Evolutionary conservation across 2,113 vertebrate species (phyloP), one percentile per base, ranked within the genome.

Genomic region (Cavia aperea): DNA sequence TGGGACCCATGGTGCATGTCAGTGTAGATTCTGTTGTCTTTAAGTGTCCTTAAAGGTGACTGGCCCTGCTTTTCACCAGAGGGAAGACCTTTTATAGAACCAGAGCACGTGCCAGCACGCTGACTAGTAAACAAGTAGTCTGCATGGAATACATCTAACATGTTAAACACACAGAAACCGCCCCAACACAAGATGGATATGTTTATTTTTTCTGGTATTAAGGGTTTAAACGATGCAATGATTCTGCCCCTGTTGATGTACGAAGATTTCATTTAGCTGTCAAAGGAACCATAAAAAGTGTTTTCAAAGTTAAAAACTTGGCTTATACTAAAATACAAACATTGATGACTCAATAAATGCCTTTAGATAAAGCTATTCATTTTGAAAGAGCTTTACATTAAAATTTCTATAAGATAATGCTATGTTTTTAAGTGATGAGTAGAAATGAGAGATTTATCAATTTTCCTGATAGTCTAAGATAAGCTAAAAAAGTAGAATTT

Each of bases 361-460:
- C 75, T 84, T 88, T 93, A 56, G 46, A 63, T 65, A 66, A 88
- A 92, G 65, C 63, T n/a, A 79, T 3, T 84, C 5, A 77, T 88
- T 63, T 94, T 81, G 81, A 89, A 91, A 89, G 79, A 86, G 33
- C 16, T 51, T 88, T 63, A 79, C n/a, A n/a, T 75, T 49, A 75
- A 68, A 1, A 94, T 78, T 78, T 68, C 29, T 81, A 1, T 62
- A 73, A 60, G 13, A 87, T 79, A 63, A 36, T 54, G 43, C 31
- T 62, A 1, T 63, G 77, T 58, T 92, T 93, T 94, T 91, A 91
- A 94, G 54, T 68, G 58, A 83, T 56, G 21, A 78, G 24, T 85
- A 91, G 54, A 94, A 94, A 81, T 8, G 78, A 63, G 36, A 88
- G 49, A 82, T 49, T 90, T 73, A 13, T 77, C 36, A 78, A 7